Conservation (phyloP, 35 echinoderm and acorn worm genomes). For the Hemicentrotus pulcherrimus region DNA sequence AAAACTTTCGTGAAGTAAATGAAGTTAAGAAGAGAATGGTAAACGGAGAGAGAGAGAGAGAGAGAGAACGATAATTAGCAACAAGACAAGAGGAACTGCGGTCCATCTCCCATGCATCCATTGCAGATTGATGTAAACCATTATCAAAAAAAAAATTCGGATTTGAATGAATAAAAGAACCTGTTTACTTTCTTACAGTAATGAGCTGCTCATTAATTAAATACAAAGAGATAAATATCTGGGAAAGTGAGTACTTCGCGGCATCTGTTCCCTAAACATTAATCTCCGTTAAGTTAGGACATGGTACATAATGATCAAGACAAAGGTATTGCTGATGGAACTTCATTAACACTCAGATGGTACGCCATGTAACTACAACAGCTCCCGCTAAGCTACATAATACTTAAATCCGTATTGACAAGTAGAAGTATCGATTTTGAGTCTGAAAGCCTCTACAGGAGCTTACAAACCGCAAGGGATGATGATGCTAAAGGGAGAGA, state of each 20-base stretch:
- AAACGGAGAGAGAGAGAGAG: too few species aligned
- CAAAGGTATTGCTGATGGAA: not conserved
- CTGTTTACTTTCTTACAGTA: not conserved
- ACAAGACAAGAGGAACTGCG: not conserved
- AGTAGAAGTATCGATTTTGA: constrained; percentile 17
- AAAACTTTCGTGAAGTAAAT: too few species aligned
- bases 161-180: not conserved
- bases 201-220: not conserved
- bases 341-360: constrained; percentile 25
- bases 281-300: constrained; percentile 22
- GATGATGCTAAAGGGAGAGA: not conserved
- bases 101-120: not conserved
- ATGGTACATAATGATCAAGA: not conserved
- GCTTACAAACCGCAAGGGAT: constrained; percentile 21
- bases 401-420: constrained; percentile 33
- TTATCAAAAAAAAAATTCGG: not conserved
- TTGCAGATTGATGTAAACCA: not conserved
- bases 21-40: too few species aligned
- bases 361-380: constrained; percentile 7
- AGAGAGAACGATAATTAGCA: not conserved
- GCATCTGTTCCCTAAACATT: constrained; percentile 25
- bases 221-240: not conserved
- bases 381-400: constrained; percentile 8
- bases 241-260: not conserved
- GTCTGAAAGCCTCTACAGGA: not conserved